Conservation (phyloP, 2,113 vertebrate species). For the Thalassoma bifasciatum region DNA sequence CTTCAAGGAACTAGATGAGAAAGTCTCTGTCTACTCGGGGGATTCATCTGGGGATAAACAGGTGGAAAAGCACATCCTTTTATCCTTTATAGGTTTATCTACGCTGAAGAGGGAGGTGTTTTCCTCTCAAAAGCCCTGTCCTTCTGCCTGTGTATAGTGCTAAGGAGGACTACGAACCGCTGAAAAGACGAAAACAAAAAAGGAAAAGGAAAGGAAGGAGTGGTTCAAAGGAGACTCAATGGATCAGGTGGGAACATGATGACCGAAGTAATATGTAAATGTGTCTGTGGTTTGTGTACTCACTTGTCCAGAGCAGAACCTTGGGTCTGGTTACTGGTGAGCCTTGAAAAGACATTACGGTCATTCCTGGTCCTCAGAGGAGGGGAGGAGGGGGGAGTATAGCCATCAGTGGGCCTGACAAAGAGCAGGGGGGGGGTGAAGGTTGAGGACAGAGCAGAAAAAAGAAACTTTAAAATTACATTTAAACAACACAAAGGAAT, state of each 20-base stretch:
- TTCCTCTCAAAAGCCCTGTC: constrained; percentile 45
- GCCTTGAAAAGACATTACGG: constrained; percentile 97
- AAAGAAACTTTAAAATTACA: not conserved
- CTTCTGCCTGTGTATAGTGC: constrained; percentile 17
- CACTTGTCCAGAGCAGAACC: constrained; percentile 98
- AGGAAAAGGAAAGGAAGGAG: constrained; percentile 4
- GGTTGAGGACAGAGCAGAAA: not conserved
- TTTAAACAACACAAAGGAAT: not conserved
- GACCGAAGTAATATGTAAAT: constrained; percentile 12
- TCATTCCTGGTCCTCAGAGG: constrained; percentile 94
- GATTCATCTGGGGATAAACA: constrained; percentile 30
- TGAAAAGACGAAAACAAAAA: constrained; percentile 17
- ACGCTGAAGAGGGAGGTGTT: constrained; percentile 34
- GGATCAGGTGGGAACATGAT: constrained; percentile 17
- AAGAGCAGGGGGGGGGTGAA: not conserved
- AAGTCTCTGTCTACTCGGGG: not conserved
- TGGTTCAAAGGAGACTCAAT: constrained; percentile 15
- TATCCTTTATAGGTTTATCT: constrained; percentile 12
- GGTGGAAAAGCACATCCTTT: not conserved
- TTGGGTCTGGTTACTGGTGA: constrained; percentile 95
- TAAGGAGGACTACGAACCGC: constrained; percentile 12
- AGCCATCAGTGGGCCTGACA: constrained; percentile 90
- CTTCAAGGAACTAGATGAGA: constrained; percentile 14
- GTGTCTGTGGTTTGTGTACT: constrained; percentile 66
- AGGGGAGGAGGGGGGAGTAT: constrained; percentile 95